Conservation (phyloP, 2,797 vertebrate genomes). For the Myotis findleyi region DNA sequence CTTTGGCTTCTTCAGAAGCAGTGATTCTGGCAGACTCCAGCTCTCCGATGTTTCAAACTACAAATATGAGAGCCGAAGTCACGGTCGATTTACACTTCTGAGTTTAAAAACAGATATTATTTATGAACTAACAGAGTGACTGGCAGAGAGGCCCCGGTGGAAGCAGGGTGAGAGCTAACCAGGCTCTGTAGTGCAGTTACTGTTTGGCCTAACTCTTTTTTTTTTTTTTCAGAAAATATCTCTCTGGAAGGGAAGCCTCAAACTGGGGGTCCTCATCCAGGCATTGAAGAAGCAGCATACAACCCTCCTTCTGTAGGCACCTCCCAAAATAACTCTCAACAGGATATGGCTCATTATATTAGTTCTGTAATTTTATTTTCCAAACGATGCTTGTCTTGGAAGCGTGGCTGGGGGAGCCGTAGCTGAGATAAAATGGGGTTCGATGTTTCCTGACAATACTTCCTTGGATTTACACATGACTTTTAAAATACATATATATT, state of each 20-base stretch:
- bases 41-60: background rate
- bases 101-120: slow-evolving; percentile 12
- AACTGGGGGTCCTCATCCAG: background rate
- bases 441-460: slow-evolving; percentile 8
- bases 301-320: slow-evolving; percentile 58
- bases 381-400: slow-evolving; percentile 66
- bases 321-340: slow-evolving; percentile 64
- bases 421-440: slow-evolving; percentile 44
- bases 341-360: slow-evolving; percentile 67
- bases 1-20: background rate
- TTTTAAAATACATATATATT: background rate
- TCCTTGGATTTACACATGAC: slow-evolving; percentile 39
- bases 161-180: background rate
- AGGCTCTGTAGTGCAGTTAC: background rate
- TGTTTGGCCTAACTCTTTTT: background rate
- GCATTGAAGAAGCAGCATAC: background rate
- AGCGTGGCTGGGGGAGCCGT: background rate
- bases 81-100: background rate
- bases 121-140: background rate
- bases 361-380: slow-evolving; percentile 76
- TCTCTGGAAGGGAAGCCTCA: background rate
- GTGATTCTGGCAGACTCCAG: background rate
- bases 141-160: background rate
- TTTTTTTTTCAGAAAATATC: background rate
- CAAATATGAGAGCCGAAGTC: background rate